Base-by-base conservation (phyloP, 2,113 vertebrate genomes). In the Miniopterus natalensis region DNA sequence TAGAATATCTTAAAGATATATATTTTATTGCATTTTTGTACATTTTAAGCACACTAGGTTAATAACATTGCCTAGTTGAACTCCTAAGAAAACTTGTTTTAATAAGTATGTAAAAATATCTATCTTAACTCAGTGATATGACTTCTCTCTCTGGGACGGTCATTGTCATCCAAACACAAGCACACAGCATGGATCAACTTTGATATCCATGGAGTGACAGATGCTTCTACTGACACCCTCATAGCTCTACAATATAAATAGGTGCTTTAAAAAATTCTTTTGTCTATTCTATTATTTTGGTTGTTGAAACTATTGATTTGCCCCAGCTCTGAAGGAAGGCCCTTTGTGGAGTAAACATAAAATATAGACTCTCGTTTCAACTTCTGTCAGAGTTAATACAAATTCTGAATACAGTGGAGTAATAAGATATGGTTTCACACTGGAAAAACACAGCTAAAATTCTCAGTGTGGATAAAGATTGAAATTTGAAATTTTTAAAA, bases 61-160 rank as follows among this genome's bases (percentile, higher is more conserved):
- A 84, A 75, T 3, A 75, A 6, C 36, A 21, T 78, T 85, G 73
- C 63, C 23, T 70, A 5, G 2, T 57, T 29, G 18, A 85, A 90
- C 61, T 68, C 13, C 45, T 97, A 91, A 86, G 94, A 85, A 97
- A 96, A 83, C 18, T 95, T 73, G n/a, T 85, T 94, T 84, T 63
- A 88, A 92, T 96, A 78, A 90, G 88, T 20, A n/a, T 42, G 5
- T 81, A 57, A 86, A 94, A 94, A 51, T 27, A n/a, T n/a, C 47
- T 9, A 4, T 36, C 15, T 45, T 53, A 25, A 77, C 12, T 31
- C 29, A 40, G 2, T 29, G 42, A 42, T 6, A 0, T 25, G 55
- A 51, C 11, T 63, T 21, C 40, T 77, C 27, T 79, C n/a, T 77
- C 49, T 9, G 21, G 42, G 75, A 66, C 71, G n/a, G 57, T 42